Base-by-base conservation (phyloP, 2,797 vertebrate genomes). In the Betta splendens region DNA sequence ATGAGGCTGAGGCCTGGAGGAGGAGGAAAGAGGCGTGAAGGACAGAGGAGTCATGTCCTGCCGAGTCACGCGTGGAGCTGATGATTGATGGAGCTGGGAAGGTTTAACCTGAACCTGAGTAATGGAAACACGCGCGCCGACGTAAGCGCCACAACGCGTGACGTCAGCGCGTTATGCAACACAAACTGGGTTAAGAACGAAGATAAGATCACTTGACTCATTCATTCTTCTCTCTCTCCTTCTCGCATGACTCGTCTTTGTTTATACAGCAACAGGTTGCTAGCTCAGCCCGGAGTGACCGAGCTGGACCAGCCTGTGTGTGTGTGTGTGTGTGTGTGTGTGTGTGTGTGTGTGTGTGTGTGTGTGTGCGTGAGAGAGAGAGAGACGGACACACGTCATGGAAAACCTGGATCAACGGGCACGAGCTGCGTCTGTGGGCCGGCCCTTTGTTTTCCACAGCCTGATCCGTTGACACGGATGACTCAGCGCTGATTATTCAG, bases 391-490 rank as follows among this genome's bases (percentile, higher is more conserved):
- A 80, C 81, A 81, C 81, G 89, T 90, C 87, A 91, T 88, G 88
- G 88, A 92, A 91, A 88, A 90, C 67, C 69, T 85, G 77, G 80
- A 90, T 89, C 77, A 89, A 90, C 89, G 85, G 82, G 87, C 77
- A 77, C 21, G 70, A 69, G 82, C 67, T 29, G 76, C 48, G 62
- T 81, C 80, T 79, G 81, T 87, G 75, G 79, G 80, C 71, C 72
- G 79, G 80, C 71, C 72, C 81, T 77, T 83, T 87, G 82, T 86
- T 86, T 85, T 84, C 72, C 81, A 49, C 69, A 84, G 83, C n/a
- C 81, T 86, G 86, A 85, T 89, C 83, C 85, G 87, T 82, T 69
- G 76, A 73, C 82, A 64, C 69, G 44, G 23, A n/a, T 87, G 82
- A 88, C 79, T 89, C 78, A 89, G 76, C 64, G 66, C 70, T 70